These are phyloP conservation scores for Ptychodera flava DNA, from an alignment of 35 echinoderm and acorn worm species.

Conservation along the genomic window DNA sequence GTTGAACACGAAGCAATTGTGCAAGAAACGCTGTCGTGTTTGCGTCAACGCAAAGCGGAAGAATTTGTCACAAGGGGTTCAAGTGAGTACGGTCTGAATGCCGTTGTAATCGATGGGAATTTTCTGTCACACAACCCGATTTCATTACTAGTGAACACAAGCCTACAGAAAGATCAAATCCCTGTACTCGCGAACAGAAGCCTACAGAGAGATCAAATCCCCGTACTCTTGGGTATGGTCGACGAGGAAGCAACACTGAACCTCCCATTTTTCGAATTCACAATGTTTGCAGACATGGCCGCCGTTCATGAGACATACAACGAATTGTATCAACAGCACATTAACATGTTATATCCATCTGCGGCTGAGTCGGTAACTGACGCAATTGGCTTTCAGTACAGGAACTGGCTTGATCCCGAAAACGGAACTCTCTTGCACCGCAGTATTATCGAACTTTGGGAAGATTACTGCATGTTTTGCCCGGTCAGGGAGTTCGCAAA, in stretches of 20 bases:
- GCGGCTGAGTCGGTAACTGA: slow-evolving; percentile 55
- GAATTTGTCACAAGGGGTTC: not conserved
- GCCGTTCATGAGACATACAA: not conserved
- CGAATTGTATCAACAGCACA: not conserved
- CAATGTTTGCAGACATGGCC: not conserved
- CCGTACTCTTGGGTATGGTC: not conserved
- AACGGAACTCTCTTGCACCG: slow-evolving; percentile 44
- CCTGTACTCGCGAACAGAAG: not conserved
- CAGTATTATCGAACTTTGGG: slow-evolving; percentile 45
- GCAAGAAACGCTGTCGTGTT: slow-evolving; percentile 50
- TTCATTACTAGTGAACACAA: not conserved
- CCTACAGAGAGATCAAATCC: not conserved
- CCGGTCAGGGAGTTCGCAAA: slow-evolving; percentile 48
- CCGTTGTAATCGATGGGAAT: not conserved
- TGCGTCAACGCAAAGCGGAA: slow-evolving; percentile 32
- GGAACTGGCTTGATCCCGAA: slow-evolving; percentile 78
- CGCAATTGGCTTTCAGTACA: slow-evolving; percentile 91
- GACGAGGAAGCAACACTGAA: not conserved
- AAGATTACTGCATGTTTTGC: slow-evolving; percentile 60
- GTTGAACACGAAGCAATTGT: slow-evolving; percentile 10
- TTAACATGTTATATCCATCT: not conserved
- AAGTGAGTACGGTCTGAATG: too few relatives aligned
- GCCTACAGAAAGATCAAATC: not conserved
- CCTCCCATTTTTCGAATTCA: not conserved
- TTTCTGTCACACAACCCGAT: not conserved